Conservation (phyloP, 35 echinoderm and acorn worm species). For the Stichopus chloronotus region DNA sequence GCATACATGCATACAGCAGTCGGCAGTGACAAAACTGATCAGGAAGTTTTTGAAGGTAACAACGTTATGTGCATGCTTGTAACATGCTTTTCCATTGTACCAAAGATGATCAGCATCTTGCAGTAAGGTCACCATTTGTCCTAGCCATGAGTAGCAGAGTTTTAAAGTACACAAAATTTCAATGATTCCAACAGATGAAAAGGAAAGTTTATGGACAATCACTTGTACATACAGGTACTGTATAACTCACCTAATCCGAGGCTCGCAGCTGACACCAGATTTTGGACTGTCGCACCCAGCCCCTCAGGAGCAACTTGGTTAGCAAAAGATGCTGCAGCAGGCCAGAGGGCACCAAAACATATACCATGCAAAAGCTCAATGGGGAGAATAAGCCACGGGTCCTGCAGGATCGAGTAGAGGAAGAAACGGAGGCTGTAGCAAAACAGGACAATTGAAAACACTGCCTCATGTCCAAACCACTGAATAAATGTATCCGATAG, state of each 20-base stretch:
- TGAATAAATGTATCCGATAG: constrained; percentile 77
- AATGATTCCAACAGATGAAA: no score
- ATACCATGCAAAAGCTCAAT: constrained; percentile 82
- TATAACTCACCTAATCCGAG: constrained; percentile 66
- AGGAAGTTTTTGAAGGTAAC: no score
- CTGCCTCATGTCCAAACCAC: constrained; percentile 62
- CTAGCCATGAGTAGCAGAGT: no score
- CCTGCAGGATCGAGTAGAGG: constrained; percentile 65
- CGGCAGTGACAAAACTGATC: no score
- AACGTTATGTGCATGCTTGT: no score
- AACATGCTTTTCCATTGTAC: no score
- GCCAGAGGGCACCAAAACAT: constrained; percentile 78
- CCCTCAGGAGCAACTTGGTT: constrained; percentile 68
- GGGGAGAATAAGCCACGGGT: constrained; percentile 70
- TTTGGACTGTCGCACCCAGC: constrained; percentile 63
- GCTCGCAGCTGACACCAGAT: constrained; percentile 46
- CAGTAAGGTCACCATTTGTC: no score
- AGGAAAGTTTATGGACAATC: no score
- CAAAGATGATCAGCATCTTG: no score
- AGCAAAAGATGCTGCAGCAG: constrained; percentile 61
- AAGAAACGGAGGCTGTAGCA: constrained; percentile 72
- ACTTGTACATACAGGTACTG: neutral
- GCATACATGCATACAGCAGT: no score
- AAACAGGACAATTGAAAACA: constrained; percentile 69
- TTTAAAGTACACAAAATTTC: no score